phyloP scores from a whole-genome alignment of 2,888 invertebrate genomes.

The Oxytorus armatus region DNA sequence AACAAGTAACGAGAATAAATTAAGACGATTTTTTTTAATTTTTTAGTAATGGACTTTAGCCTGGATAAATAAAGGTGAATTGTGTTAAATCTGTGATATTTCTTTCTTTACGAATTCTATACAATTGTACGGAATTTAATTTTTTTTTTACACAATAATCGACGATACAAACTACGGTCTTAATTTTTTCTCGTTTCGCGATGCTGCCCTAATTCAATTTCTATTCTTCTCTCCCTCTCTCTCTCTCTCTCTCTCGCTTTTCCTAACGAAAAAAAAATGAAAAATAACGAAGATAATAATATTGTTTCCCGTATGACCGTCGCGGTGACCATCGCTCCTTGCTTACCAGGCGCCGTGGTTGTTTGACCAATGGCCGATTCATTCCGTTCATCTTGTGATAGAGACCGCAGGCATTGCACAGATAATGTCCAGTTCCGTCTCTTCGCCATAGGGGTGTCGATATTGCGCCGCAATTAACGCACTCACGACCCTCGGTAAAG shows the following conservation, averaged over 20 bases:
- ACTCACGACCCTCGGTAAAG: constrained; percentile 94
- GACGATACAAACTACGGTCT: too few species aligned
- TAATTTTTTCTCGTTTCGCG: constrained; percentile 47
- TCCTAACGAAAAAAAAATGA: constrained; percentile 14
- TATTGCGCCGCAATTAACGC: constrained; percentile 98
- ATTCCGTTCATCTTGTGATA: constrained; percentile 99
- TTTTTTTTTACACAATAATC: not conserved
- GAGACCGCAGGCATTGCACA: constrained; percentile 99
- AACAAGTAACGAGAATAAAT: constrained; percentile 26
- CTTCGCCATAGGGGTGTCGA: constrained; percentile 98
- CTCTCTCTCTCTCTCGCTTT: constrained; percentile 40
- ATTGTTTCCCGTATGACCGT: constrained; percentile 65
- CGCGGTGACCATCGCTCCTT: constrained; percentile 86
- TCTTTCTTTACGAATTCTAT: not conserved
- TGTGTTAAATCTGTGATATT: not conserved
- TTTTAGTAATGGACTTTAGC: too few species aligned
- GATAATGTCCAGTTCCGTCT: constrained; percentile 98
- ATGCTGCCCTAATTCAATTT: constrained; percentile 24
- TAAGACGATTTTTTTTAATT: constrained; percentile 28
- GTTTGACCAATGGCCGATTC: constrained; percentile 96
- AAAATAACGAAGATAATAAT: constrained; percentile 21
- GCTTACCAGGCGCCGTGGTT: constrained; percentile 95
- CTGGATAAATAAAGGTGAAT: not conserved
- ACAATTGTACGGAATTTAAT: not conserved
- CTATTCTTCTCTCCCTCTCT: constrained; percentile 56